phyloP scores from a whole-genome alignment of 2,888 invertebrate genomes.

The Celastrina argiolus region DNA sequence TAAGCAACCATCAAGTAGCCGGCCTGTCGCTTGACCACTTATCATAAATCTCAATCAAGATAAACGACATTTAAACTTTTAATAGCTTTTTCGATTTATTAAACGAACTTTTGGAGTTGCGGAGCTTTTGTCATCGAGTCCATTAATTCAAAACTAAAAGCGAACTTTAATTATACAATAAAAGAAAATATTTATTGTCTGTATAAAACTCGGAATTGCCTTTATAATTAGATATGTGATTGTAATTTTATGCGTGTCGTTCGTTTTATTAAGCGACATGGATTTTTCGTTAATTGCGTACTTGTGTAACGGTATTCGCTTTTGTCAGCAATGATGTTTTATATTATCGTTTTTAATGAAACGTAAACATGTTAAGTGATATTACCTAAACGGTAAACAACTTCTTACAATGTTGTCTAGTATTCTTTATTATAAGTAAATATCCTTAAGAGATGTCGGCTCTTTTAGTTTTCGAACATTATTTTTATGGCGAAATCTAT shows the following conservation, averaged over 20 bases:
- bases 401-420: no score
- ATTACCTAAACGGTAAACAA: no score
- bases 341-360: no score
- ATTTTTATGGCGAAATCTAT: no score
- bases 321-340: background rate
- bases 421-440: no score
- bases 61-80: slow-evolving; percentile 69
- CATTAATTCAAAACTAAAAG: slow-evolving; percentile 25
- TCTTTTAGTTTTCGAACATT: no score
- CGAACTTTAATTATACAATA: slow-evolving; percentile 23
- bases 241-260: slow-evolving; percentile 22
- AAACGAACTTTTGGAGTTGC: slow-evolving; percentile 34
- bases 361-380: no score
- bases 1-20: slow-evolving; percentile 31
- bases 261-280: slow-evolving; percentile 8
- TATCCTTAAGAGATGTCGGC: no score
- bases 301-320: slow-evolving; percentile 9
- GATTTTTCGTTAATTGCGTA: background rate
- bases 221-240: slow-evolving; percentile 23
- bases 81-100: slow-evolving; percentile 67
- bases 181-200: slow-evolving; percentile 24
- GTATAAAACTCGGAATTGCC: slow-evolving; percentile 19
- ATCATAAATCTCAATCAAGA: slow-evolving; percentile 75
- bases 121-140: slow-evolving; percentile 7
- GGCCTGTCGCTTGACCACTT: slow-evolving; percentile 52